A percentile compares a stretch with the other conserved stretches of the same genome.
phyloP scores from a whole-genome alignment of 2,797 vertebrate genomes.

The Huso huso region DNA sequence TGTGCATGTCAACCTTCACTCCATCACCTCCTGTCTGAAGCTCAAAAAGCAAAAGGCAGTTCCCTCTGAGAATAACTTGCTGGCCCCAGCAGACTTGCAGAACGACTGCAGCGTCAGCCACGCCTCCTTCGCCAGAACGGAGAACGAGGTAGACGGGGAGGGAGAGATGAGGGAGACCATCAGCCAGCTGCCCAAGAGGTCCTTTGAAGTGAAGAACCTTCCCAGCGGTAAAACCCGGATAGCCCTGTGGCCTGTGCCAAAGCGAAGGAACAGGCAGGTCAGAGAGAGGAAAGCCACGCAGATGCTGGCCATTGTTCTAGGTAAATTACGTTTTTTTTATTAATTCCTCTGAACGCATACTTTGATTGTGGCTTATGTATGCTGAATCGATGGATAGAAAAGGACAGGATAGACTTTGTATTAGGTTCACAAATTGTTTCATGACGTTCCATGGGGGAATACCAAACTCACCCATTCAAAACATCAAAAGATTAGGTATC shows the following conservation, averaged over 20 bases:
- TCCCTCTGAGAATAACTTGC: conserved; percentile 52
- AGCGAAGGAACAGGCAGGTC: conserved; percentile 71
- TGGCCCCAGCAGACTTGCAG: conserved; percentile 61
- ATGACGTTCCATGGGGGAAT: too few species aligned
- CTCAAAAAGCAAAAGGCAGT: conserved; percentile 58
- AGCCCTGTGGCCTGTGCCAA: conserved; percentile 48
- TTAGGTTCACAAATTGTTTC: too few species aligned
- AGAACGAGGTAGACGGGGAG: conserved; percentile 31
- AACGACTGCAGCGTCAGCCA: conserved; percentile 82
- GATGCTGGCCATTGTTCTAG: conserved; percentile 87
- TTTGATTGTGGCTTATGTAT: too few species aligned
- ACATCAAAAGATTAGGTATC: too few species aligned
- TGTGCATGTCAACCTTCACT: conserved; percentile 33
- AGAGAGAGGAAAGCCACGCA: conserved; percentile 89
- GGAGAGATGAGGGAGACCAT: conserved; percentile 30
- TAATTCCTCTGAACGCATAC: too few species aligned
- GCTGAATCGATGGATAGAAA: too few species aligned
- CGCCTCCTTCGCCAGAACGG: conserved; percentile 57
- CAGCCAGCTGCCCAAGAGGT: conserved; percentile 43
- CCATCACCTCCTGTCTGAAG: conserved; percentile 60
- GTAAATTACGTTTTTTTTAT: conserved; percentile 52
- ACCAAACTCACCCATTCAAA: too few species aligned
- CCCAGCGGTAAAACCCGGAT: conserved; percentile 69
- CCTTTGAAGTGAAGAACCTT: conserved; percentile 71
- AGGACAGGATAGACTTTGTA: too few species aligned